These are phyloP conservation scores for Laodelphax striatellus DNA, from an alignment of 1,140 invertebrate species.

Conservation along the genomic window DNA sequence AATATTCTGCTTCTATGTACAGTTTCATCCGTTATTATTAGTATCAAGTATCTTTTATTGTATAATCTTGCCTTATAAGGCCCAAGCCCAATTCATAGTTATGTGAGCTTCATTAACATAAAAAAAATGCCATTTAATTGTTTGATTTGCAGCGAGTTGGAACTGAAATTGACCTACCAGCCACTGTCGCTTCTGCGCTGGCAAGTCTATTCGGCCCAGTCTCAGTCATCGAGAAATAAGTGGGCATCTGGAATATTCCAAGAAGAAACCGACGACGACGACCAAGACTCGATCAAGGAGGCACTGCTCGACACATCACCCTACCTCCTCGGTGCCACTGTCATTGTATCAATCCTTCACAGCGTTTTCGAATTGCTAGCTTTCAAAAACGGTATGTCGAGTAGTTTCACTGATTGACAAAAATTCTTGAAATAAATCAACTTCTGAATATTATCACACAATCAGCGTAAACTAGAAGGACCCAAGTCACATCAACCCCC, in stretches of 20 bases:
- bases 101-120: not conserved
- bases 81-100: not conserved
- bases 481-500: no score
- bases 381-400: conserved; percentile 86
- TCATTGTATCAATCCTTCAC: conserved; percentile 89
- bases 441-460: no score
- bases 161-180: conserved; percentile 75
- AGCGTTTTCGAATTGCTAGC: conserved; percentile 97
- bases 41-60: no score
- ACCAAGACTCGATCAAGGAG: conserved; percentile 96
- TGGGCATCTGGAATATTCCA: conserved; percentile 45
- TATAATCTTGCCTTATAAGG: no score
- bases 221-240: conserved; percentile 80
- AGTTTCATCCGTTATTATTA: no score
- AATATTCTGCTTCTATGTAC: no score
- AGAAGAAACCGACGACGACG: conserved; percentile 32
- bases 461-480: no score
- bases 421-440: no score
- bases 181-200: conserved; percentile 93
- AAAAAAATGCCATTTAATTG: not conserved
- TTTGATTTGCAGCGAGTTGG: conserved; percentile 31
- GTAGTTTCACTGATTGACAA: not conserved
- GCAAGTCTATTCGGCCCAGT: conserved; percentile 80
- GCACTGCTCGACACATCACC: conserved; percentile 94
- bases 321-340: conserved; percentile 83